Conservation (phyloP, 2,113 vertebrate species). For the Seriola quinqueradiata region DNA sequence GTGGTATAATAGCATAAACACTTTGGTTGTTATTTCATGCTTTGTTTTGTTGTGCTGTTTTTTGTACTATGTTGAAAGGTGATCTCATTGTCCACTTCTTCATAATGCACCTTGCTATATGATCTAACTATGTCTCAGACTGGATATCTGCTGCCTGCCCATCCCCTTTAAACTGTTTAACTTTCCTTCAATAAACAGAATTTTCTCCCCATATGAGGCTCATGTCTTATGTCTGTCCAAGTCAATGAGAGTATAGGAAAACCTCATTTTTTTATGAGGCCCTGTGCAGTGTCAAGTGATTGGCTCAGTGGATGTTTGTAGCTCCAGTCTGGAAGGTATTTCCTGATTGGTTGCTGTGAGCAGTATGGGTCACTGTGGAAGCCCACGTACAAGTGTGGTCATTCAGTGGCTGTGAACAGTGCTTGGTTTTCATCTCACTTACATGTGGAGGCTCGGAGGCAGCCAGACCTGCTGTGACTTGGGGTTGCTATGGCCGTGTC, state of each 20-base stretch:
- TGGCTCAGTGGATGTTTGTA: slow-evolving; percentile 74
- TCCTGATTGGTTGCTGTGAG: slow-evolving; percentile 82
- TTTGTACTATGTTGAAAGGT: background rate
- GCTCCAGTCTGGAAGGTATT: slow-evolving; percentile 70
- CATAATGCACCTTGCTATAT: background rate
- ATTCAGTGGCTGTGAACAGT: slow-evolving; percentile 78
- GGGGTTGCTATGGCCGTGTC: slow-evolving; percentile 66
- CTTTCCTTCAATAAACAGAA: slow-evolving; percentile 16
- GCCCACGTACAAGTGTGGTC: slow-evolving; percentile 71
- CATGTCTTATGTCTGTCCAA: slow-evolving; percentile 34
- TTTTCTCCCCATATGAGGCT: slow-evolving; percentile 9
- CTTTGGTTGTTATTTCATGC: background rate
- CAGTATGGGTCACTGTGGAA: slow-evolving; percentile 70
- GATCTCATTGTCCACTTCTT: background rate
- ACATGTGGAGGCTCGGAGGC: slow-evolving; percentile 64
- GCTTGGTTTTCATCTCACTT: slow-evolving; percentile 74
- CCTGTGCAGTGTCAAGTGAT: slow-evolving; percentile 56
- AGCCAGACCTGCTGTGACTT: slow-evolving; percentile 57
- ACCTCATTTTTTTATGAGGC: slow-evolving; percentile 4
- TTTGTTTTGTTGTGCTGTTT: background rate
- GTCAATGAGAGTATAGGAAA: slow-evolving; percentile 18
- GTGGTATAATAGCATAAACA: background rate
- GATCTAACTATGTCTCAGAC: background rate
- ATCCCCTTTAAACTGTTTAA: background rate
- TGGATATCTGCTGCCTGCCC: background rate